Base-by-base conservation (phyloP, 1,140 invertebrate species). In the Macrobrachium nipponense region DNA sequence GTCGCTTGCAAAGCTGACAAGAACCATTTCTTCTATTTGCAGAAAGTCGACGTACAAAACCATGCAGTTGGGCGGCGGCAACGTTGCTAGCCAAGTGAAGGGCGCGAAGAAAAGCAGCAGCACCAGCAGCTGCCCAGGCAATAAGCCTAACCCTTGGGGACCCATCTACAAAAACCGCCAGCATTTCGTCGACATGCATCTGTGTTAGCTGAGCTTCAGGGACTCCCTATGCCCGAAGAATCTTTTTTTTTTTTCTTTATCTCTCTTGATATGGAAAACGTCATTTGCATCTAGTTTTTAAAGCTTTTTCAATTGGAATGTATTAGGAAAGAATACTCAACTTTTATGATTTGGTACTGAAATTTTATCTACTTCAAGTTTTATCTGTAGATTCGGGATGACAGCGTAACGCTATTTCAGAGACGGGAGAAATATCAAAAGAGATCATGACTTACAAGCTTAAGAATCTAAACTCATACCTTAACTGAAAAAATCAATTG, bases 101-200 rank as follows among this genome's bases (percentile, higher is more conserved):
- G 51, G 70, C 23, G 61, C 17, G 61, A 20, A 62, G 61, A 17
- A 23, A 23, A 17, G 60, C 10, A 20, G n/a, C 23, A 75, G n/a
- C 70, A 43, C 0, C 23, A 18, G 72, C 20, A n/a, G 15, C 36
- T 43, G 36, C 43, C 15, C 64, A 43, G 18, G 44, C 43, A 27
- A 64, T 6, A 27, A 44, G 11, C 36, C 4, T 2, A 75, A 84
- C 20, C 36, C 59, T 17, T 84, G 82, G 82, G 82, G 82, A 0
- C 75, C 82, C 15, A 75, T 84, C 27, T 84, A 58, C 73, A 43
- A 78, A 23, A 78, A 84, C 75, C 76, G 66, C 58, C 73, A 84
- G 64, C 82, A 84, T 18, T 84, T 84, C 43, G 51, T 84, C 1
- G 75, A 84, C 44, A 84, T 84, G 82, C 82, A 84, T 18, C 23